phyloP scores from a whole-genome alignment of 2,888 invertebrate genomes.

The Autographa pulchrina region DNA sequence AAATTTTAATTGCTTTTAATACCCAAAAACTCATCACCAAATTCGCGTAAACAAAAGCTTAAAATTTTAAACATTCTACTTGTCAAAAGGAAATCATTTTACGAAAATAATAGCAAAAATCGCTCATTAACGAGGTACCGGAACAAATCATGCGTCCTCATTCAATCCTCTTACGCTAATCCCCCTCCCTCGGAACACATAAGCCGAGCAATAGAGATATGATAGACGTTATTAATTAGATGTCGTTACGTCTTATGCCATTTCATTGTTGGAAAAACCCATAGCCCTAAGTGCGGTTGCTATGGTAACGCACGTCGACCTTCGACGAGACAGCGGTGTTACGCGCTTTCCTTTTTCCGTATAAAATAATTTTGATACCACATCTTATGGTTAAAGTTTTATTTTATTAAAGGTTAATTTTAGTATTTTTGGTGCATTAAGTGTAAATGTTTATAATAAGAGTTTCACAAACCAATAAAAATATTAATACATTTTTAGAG shows the following conservation, averaged over 20 bases:
- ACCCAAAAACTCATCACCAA: constrained; percentile 1
- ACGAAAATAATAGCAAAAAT: constrained; percentile 74
- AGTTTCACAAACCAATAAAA: neutral
- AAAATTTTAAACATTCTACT: constrained; percentile 21
- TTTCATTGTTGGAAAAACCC: constrained; percentile 85
- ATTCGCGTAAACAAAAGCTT: constrained; percentile 13
- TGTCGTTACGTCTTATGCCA: constrained; percentile 86
- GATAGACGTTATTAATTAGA: constrained; percentile 89
- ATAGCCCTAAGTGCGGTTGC: constrained; percentile 72
- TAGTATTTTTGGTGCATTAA: neutral
- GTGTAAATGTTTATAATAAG: neutral
- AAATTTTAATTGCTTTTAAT: neutral
- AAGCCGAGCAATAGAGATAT: constrained; percentile 87
- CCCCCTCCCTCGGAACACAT: constrained; percentile 72
- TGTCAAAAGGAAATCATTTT: constrained; percentile 60
- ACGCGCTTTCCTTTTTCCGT: constrained; percentile 23
- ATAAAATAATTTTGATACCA: neutral
- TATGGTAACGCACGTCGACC: constrained; percentile 60
- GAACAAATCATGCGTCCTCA: constrained; percentile 84
- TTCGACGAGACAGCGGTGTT: constrained; percentile 10
- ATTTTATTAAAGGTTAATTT: no score
- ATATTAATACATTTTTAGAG: neutral
- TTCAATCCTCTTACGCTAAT: constrained; percentile 87
- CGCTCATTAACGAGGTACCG: constrained; percentile 75
- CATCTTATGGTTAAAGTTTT: neutral